Percentiles rank a stretch among this genome's conserved stretches.
Conservation (phyloP, 2,113 vertebrate genomes). For the Prunella himalayana region DNA sequence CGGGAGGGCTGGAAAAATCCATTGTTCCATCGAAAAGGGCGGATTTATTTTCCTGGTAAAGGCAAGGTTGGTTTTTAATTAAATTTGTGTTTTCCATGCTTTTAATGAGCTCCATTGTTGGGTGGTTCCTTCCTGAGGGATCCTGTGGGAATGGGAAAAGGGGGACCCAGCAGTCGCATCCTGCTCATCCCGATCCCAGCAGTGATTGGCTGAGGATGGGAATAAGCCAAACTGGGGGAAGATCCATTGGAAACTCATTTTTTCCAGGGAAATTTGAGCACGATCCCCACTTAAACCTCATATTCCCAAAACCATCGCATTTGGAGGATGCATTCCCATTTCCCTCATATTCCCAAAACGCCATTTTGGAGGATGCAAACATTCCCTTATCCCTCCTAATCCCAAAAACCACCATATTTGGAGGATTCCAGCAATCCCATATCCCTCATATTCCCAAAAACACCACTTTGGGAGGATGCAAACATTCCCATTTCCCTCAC, state of each 20-base stretch:
- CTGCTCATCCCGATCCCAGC: accelerated
- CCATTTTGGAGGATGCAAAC: neutral
- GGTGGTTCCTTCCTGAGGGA: neutral
- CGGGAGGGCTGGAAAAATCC: slow-evolving; percentile 23
- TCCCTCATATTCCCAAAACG: neutral
- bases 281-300: neutral
- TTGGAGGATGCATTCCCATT: neutral
- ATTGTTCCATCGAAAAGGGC: slow-evolving; percentile 52
- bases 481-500: accelerated
- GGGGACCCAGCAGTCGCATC: accelerated
- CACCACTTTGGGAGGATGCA: neutral
- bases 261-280: neutral
- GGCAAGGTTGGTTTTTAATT: slow-evolving; percentile 69
- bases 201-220: accelerated
- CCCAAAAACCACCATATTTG: accelerated
- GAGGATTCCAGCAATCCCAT: neutral
- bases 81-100: slow-evolving; percentile 36
- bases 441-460: neutral
- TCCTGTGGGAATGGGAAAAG: accelerated
- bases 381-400: accelerated
- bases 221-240: accelerated
- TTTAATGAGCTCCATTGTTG: neutral
- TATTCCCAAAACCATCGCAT: accelerated
- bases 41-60: slow-evolving; percentile 24
- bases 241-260: neutral